Percentiles rank a stretch among this genome's conserved stretches.
Conservation (phyloP, 2,113 vertebrate genomes). For the Manacus vitellinus region DNA sequence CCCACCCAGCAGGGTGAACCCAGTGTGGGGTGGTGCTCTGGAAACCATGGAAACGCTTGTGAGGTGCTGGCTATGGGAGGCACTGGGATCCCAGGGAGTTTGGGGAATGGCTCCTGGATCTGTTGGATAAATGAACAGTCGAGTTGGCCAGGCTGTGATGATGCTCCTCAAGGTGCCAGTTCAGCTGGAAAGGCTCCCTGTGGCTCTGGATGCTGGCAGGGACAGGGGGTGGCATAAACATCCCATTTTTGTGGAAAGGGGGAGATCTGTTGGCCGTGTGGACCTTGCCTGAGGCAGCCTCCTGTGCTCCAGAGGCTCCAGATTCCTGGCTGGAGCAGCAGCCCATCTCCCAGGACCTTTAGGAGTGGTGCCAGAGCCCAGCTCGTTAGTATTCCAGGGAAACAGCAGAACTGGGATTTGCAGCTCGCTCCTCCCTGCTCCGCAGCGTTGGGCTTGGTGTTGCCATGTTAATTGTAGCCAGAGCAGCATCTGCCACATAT, state of each 20-base stretch:
- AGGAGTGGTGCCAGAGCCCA: neutral
- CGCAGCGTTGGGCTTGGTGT: neutral
- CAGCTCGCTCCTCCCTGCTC: neutral
- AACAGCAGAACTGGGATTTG: neutral
- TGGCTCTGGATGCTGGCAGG: neutral
- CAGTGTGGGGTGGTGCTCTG: neutral
- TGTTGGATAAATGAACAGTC: accelerated
- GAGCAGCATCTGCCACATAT: slow-evolving; percentile 1
- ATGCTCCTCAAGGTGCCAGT: neutral
- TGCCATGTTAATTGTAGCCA: neutral
- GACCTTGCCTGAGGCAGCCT: neutral
- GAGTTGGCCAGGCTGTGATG: accelerated
- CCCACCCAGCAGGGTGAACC: accelerated
- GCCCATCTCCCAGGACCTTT: neutral
- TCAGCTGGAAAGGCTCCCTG: neutral
- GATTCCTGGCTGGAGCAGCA: neutral
- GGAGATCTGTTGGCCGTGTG: neutral
- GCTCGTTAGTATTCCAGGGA: neutral
- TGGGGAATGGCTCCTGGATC: neutral
- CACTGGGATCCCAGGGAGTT: neutral
- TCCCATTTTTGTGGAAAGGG: neutral
- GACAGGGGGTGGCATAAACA: neutral
- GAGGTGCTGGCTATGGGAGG: neutral
- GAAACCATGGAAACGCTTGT: neutral
- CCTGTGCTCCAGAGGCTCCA: neutral